A percentile compares a stretch with the other conserved stretches of the same genome.
Evolutionary conservation across 2,888 invertebrate genomes (phyloP).

Genomic region (Blera fallax): DNA sequence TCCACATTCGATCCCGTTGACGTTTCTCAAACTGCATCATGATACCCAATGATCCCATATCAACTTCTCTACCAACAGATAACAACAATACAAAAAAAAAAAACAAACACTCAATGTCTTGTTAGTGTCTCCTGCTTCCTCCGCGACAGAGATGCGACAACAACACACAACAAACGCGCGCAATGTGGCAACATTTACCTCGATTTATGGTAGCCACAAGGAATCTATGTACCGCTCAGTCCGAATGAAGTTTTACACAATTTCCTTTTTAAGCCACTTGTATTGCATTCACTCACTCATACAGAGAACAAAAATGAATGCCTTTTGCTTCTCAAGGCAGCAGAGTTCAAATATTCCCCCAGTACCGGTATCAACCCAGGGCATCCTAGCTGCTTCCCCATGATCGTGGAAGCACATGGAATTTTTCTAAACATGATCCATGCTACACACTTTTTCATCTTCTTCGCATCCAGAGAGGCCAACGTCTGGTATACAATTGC

Average conservation of each 20-base stretch:
- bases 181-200: constrained; percentile 60
- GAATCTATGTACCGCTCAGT: constrained; percentile 72
- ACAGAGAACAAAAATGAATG: not conserved
- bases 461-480: not conserved
- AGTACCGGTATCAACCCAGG: not conserved
- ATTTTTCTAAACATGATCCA: constrained; percentile 60
- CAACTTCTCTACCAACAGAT: not conserved
- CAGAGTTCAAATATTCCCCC: constrained; percentile 42
- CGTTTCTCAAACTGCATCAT: not conserved
- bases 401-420: not conserved
- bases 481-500: not conserved
- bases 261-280: constrained; percentile 61
- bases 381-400: not conserved
- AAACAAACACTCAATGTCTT: constrained; percentile 52
- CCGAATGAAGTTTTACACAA: constrained; percentile 66
- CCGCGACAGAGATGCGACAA: constrained; percentile 50
- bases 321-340: not conserved
- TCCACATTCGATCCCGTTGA: constrained; percentile 9
- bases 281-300: not conserved
- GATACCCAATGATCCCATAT: constrained; percentile 37
- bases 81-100: not conserved
- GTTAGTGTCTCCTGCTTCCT: constrained; percentile 40
- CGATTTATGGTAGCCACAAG: constrained; percentile 69
- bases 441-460: constrained; percentile 50
- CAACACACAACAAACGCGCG: constrained; percentile 37